Percentiles rank a stretch among this genome's conserved stretches.
These are phyloP conservation scores for Serrognathus titanus DNA, from an alignment of 2,888 invertebrate genomes.

Conservation along the genomic window DNA sequence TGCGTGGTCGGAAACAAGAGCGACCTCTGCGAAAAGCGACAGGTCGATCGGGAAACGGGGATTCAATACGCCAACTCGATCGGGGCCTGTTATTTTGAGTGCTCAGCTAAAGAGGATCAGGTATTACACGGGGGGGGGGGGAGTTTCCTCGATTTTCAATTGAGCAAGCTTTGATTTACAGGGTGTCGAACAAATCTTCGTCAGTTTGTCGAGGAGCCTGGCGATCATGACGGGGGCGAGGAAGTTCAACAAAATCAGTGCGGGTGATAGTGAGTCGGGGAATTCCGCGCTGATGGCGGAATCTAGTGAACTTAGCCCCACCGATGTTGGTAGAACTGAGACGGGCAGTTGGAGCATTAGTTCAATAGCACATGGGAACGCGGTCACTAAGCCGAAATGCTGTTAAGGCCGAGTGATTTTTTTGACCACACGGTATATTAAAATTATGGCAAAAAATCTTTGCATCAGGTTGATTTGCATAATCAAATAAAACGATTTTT, in stretches of 20 bases:
- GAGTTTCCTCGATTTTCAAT: not conserved
- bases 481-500: no score
- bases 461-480: no score
- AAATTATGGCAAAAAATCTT: no score
- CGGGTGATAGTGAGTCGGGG: slow-evolving; percentile 44
- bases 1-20: slow-evolving; percentile 84
- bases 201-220: slow-evolving; percentile 62
- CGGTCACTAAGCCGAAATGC: slow-evolving; percentile 7
- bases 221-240: slow-evolving; percentile 51
- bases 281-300: slow-evolving; percentile 30
- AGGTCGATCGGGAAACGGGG: slow-evolving; percentile 64
- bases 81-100: slow-evolving; percentile 81
- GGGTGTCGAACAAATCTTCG: slow-evolving; percentile 73
- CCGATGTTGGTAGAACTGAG: slow-evolving; percentile 62
- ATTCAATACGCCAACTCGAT: slow-evolving; percentile 73
- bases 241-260: slow-evolving; percentile 1
- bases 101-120: slow-evolving; percentile 75
- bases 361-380: slow-evolving; percentile 60
- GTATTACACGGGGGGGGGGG: slow-evolving; percentile 40
- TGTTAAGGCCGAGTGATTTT: slow-evolving; percentile 4
- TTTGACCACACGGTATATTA: no score
- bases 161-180: slow-evolving; percentile 31
- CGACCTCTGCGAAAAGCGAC: slow-evolving; percentile 65
- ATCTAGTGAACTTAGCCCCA: slow-evolving; percentile 57
- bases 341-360: slow-evolving; percentile 61